Percentiles rank a stretch among this genome's conserved stretches.
Conservation (phyloP, 92 coral and sea anemone species). For the Porites evermanni region DNA sequence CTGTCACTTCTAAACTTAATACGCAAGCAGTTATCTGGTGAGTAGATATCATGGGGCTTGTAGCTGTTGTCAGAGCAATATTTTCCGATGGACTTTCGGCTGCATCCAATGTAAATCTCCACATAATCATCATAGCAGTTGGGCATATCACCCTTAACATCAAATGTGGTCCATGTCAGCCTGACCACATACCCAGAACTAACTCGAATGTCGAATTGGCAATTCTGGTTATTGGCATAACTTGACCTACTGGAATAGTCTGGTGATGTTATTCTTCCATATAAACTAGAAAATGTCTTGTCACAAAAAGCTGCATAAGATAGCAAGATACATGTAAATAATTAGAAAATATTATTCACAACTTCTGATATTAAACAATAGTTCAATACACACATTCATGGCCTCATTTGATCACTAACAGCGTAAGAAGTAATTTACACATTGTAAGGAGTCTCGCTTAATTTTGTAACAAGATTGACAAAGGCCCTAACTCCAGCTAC, state of each 20-base stretch:
- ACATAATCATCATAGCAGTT: slow-evolving; percentile 67
- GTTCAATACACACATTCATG: too few species aligned
- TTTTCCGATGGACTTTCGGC: slow-evolving; percentile 58
- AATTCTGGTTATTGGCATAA: slow-evolving; percentile 52
- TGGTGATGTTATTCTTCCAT: slow-evolving; percentile 18
- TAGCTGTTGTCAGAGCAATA: slow-evolving; percentile 70
- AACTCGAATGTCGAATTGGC: slow-evolving; percentile 52
- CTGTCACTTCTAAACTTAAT: slow-evolving; percentile 67
- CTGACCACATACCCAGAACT: slow-evolving; percentile 27
- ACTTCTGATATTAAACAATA: too few species aligned
- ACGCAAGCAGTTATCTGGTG: slow-evolving; percentile 66
- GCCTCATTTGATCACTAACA: too few species aligned
- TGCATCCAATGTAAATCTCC: slow-evolving; percentile 76
- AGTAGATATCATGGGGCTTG: slow-evolving; percentile 65
- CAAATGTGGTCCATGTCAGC: slow-evolving; percentile 66
- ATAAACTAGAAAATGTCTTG: not conserved
- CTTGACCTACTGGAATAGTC: not conserved
- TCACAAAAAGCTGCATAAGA: slow-evolving; percentile 13
- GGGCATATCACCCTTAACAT: slow-evolving; percentile 77
- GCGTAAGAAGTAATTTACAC: too few species aligned
- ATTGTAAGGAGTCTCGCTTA: too few species aligned
- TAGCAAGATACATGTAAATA: not conserved
- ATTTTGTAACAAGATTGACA: too few species aligned
- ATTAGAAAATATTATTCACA: too few species aligned
- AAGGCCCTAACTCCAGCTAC: too few species aligned